These are phyloP conservation scores for Orycteropus afer DNA, from an alignment of 2,113 vertebrate genomes.

Conservation along the genomic window DNA sequence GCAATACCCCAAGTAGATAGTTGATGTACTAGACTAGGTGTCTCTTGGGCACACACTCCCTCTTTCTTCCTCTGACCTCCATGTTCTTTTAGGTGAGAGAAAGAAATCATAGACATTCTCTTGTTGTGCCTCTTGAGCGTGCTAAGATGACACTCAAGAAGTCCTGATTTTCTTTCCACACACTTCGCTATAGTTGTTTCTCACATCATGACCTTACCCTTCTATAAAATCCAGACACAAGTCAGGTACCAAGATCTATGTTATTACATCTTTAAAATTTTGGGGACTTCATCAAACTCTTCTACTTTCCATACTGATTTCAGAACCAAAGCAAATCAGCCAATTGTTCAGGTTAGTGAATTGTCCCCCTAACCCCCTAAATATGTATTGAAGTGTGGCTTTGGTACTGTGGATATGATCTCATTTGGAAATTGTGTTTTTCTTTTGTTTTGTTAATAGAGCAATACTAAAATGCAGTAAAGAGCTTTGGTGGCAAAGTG, in stretches of 20 bases:
- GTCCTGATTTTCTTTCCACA: not conserved
- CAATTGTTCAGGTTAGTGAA: not conserved
- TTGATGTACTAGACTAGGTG: not conserved
- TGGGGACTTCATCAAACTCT: not conserved
- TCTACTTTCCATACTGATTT: not conserved
- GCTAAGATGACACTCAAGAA: not conserved
- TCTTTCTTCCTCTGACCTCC: not conserved
- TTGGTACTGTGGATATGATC: not conserved
- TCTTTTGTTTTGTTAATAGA: not conserved
- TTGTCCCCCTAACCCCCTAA: not conserved
- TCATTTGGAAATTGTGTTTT: not conserved
- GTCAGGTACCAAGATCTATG: not conserved
- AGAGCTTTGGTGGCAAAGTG: too few relatives aligned
- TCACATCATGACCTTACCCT: not conserved
- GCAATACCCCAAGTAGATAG: rapidly evolving
- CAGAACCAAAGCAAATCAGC: not conserved
- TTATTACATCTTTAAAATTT: not conserved
- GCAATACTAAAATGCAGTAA: too few relatives aligned
- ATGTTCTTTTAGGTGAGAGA: not conserved
- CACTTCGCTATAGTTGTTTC: not conserved
- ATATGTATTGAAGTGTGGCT: too few relatives aligned
- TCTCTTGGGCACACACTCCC: not conserved
- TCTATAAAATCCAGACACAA: not conserved
- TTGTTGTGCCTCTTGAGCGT: not conserved
- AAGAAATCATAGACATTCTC: not conserved